These are phyloP conservation scores for Esperia sulphurella DNA, from an alignment of 2,888 invertebrate genomes.

Conservation along the genomic window DNA sequence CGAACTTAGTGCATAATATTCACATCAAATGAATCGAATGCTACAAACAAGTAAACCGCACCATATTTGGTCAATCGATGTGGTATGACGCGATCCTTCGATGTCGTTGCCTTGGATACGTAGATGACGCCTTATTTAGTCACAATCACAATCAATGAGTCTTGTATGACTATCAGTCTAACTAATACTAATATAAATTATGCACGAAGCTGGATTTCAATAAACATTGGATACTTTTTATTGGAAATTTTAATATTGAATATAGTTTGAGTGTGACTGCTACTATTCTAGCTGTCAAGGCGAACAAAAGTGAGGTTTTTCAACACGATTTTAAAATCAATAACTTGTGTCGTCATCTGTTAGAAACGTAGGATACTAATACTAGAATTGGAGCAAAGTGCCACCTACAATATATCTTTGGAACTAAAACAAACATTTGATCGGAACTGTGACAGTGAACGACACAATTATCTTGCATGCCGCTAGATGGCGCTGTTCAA, in stretches of 20 bases:
- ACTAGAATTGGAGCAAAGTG: neutral
- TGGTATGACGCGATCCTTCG: slow-evolving; percentile 35
- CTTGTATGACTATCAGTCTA: too few relatives aligned
- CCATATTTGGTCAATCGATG: slow-evolving; percentile 32
- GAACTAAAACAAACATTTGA: neutral
- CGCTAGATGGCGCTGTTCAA: slow-evolving; percentile 31
- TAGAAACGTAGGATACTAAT: neutral
- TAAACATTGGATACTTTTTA: too few relatives aligned
- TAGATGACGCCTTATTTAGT: slow-evolving; percentile 37
- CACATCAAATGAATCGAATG: slow-evolving; percentile 15
- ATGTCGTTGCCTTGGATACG: neutral
- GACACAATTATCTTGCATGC: neutral
- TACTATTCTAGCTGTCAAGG: too few relatives aligned
- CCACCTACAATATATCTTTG: neutral
- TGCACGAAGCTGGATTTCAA: too few relatives aligned
- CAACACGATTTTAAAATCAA: neutral
- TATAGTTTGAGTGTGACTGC: too few relatives aligned
- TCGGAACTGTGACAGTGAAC: neutral
- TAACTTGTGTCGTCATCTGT: neutral
- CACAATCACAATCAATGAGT: slow-evolving; percentile 17
- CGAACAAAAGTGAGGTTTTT: too few relatives aligned
- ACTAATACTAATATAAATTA: too few relatives aligned
- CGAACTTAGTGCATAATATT: too few relatives aligned
- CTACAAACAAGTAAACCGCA: slow-evolving; percentile 4
- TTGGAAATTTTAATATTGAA: too few relatives aligned